A percentile compares a stretch with the other conserved stretches of the same genome.
phyloP scores from a whole-genome alignment of 2,888 invertebrate genomes.

The Strigamia maritima region DNA sequence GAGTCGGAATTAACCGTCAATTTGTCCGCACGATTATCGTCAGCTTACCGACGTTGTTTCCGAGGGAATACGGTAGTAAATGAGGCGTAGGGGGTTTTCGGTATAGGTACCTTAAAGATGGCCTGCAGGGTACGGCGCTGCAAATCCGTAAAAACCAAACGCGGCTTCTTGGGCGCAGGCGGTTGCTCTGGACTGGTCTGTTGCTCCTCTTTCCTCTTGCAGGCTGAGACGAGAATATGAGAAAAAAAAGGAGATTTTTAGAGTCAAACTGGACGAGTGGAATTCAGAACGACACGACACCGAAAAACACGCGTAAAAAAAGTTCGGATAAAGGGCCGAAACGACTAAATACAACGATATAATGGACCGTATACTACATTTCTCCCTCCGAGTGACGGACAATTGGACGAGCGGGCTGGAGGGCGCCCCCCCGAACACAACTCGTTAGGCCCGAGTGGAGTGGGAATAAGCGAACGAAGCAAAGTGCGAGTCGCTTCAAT shows the following conservation, averaged over 20 bases:
- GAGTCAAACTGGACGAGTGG: not conserved
- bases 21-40: too few species aligned
- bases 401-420: not conserved
- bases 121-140: slow-evolving; percentile 99
- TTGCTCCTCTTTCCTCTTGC: slow-evolving; percentile 94
- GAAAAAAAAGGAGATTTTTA: not conserved
- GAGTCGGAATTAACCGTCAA: too few species aligned
- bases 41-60: too few species aligned
- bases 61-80: not conserved
- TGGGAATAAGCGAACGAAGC: too few species aligned
- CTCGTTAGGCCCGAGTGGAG: not conserved
- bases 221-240: slow-evolving; percentile 62
- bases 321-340: too few species aligned
- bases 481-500: not conserved
- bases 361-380: not conserved
- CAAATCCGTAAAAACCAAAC: slow-evolving; percentile 99
- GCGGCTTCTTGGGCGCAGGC: slow-evolving; percentile 95
- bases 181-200: slow-evolving; percentile 67
- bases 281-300: not conserved
- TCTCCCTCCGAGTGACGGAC: slow-evolving; percentile 17
- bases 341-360: too few species aligned
- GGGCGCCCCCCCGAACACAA: not conserved
- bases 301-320: not conserved
- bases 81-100: too few species aligned
- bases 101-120: slow-evolving; percentile 85